A percentile compares a stretch with the other conserved stretches of the same genome.
Evolutionary conservation across 2,797 vertebrate species (phyloP).

Genomic region (Propithecus perrieri): DNA sequence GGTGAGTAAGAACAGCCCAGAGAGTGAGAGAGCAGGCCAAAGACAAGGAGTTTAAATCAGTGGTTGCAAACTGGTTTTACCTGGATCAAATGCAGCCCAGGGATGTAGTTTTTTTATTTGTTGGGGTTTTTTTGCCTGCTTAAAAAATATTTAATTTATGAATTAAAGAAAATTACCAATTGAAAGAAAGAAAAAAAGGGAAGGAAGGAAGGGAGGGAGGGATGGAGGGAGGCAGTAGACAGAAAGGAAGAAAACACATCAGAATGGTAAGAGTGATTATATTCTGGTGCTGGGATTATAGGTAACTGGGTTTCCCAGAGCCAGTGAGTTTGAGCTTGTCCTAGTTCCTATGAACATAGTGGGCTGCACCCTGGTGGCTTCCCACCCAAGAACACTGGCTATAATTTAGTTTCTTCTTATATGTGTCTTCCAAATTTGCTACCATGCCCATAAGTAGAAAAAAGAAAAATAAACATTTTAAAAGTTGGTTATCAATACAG

Average conservation of each 20-base stretch:
- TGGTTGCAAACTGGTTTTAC: neutral
- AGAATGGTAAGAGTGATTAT: neutral
- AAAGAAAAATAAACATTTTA: neutral
- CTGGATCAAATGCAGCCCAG: neutral
- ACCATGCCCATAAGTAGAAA: neutral
- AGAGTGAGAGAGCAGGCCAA: neutral
- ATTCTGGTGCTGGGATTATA: neutral
- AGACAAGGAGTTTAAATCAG: neutral
- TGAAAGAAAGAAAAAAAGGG: neutral
- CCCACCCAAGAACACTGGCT: neutral
- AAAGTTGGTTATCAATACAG: neutral
- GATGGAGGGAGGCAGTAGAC: neutral
- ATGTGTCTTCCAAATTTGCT: neutral
- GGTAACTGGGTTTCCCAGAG: neutral
- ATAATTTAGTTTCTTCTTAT: neutral
- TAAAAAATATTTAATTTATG: neutral
- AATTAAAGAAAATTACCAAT: neutral
- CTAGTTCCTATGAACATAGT: neutral
- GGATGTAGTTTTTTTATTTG: neutral
- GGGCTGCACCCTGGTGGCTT: neutral
- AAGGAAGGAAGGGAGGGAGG: no score
- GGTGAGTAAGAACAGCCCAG: neutral
- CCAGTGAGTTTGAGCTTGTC: neutral
- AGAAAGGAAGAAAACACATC: neutral
- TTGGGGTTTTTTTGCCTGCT: neutral